phyloP scores from a whole-genome alignment of 2,113 vertebrate genomes.

The Proterorhinus semilunaris region DNA sequence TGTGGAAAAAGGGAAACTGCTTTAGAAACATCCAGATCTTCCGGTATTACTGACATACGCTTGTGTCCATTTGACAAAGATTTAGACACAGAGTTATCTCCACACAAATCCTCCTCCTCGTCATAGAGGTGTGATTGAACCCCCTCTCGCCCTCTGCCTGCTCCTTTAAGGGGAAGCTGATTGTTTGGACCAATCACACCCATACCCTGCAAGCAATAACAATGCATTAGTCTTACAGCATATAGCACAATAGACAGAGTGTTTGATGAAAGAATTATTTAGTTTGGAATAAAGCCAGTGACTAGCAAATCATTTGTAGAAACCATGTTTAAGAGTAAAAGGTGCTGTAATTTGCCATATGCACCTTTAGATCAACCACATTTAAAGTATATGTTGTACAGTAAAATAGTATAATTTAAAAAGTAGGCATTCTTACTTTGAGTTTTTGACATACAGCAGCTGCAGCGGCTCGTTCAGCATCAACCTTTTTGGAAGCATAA shows the following conservation, averaged over 20 bases:
- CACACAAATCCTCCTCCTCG: slow-evolving; percentile 67
- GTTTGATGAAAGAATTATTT: too few species aligned
- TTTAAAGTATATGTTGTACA: too few species aligned
- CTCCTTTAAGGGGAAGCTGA: slow-evolving; percentile 76
- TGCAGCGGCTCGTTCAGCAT: slow-evolving; percentile 89
- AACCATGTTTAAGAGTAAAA: too few species aligned
- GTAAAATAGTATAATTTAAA: background rate
- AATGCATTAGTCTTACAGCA: background rate
- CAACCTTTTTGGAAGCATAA: slow-evolving; percentile 83
- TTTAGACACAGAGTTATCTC: slow-evolving; percentile 52
- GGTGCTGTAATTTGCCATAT: too few species aligned
- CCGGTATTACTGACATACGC: slow-evolving; percentile 26
- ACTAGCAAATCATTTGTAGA: too few species aligned
- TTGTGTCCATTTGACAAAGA: slow-evolving; percentile 59
- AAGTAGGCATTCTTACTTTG: slow-evolving; percentile 71
- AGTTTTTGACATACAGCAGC: slow-evolving; percentile 89
- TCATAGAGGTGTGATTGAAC: slow-evolving; percentile 34
- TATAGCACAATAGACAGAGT: background rate
- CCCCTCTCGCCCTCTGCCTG: slow-evolving; percentile 45
- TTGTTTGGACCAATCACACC: slow-evolving; percentile 86
- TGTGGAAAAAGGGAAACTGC: slow-evolving; percentile 86
- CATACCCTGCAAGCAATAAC: slow-evolving; percentile 77
- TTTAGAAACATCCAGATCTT: slow-evolving; percentile 67
- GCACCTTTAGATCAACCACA: too few species aligned
- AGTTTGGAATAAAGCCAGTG: too few species aligned